phyloP scores from a whole-genome alignment of 2,113 vertebrate species.

The Mohoua ochrocephala region DNA sequence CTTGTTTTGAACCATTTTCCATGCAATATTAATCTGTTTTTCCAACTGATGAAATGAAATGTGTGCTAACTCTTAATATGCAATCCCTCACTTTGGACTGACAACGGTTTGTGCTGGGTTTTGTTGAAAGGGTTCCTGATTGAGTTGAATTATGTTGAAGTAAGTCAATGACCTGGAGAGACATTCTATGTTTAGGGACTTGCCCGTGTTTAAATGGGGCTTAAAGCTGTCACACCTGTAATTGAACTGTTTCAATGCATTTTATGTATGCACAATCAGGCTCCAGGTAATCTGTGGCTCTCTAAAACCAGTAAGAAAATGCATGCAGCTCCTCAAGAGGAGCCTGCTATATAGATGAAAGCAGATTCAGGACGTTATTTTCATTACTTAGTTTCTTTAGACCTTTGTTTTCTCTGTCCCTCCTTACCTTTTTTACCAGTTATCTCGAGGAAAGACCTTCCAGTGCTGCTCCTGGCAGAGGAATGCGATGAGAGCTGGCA shows the following conservation, averaged over 20 bases:
- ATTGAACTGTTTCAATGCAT: not conserved
- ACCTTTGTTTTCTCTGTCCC: not conserved
- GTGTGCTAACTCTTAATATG: not conserved
- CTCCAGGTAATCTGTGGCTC: not conserved
- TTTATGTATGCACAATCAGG: not conserved
- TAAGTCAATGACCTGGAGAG: not conserved
- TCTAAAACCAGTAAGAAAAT: not conserved
- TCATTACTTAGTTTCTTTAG: not conserved
- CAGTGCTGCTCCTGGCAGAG: not conserved
- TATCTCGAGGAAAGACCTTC: not conserved
- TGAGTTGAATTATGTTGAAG: not conserved
- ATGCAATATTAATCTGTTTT: not conserved
- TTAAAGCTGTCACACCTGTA: not conserved
- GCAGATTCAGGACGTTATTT: not conserved
- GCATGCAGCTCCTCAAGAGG: not conserved
- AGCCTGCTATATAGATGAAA: not conserved
- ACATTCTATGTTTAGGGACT: not conserved
- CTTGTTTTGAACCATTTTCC: not conserved
- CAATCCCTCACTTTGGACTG: not conserved
- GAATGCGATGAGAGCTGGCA: accelerated
- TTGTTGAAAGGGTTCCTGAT: not conserved
- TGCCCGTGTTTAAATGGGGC: not conserved
- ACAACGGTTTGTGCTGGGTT: not conserved
- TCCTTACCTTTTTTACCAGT: not conserved
- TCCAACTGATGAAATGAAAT: not conserved